Base-by-base conservation (phyloP, 2,797 vertebrate genomes). In the Anguilla marmorata region DNA sequence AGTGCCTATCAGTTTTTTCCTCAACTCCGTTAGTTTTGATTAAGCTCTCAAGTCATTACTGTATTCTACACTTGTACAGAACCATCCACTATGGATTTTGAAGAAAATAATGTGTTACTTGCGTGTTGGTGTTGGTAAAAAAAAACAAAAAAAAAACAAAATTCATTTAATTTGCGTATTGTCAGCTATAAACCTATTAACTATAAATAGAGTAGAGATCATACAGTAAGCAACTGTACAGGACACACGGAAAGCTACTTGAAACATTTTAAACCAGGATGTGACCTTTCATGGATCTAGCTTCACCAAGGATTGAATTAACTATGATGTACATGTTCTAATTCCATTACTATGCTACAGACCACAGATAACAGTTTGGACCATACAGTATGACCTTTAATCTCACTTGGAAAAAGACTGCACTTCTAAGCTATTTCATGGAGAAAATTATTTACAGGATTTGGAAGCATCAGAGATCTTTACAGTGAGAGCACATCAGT, bases 351-450 rank as follows among this genome's bases (percentile, higher is more conserved):
- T 24, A 45, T 82, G 11, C 66, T 69, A 56, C 33, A 85, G 3
- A 87, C 79, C 37, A 74, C 21, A 24, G 24, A 87, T 58, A 89
- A 33, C 74, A 76, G 27, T 91, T 56, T 84, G 74, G 91, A 89
- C 84, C 88, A 88, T 85, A 54, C 54, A 21, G 12, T 45, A 87
- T 90, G 74, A 91, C 89, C 91, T 96, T 96, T 96, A 95, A 94
- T 94, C 85, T 93, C 88, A 90, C 91, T 66, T 54, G 87, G 87
- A 92, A 92, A 89, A 92, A 89, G 93, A 90, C 89, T 85, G 93
- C 91, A 91, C 92, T 66, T 91, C 91, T 88, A 95, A 96, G 95
- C 95, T 89, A 94, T 94, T 95, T 95, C 89, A 95, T 95, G 94
- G 92, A 94, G 91, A 92, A 93, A 91, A 89, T 52, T 96, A 96